Percentiles rank a stretch among this genome's conserved stretches.
Evolutionary conservation across 2,113 vertebrate genomes (phyloP).

Genomic region (Dryoscopus gambensis): DNA sequence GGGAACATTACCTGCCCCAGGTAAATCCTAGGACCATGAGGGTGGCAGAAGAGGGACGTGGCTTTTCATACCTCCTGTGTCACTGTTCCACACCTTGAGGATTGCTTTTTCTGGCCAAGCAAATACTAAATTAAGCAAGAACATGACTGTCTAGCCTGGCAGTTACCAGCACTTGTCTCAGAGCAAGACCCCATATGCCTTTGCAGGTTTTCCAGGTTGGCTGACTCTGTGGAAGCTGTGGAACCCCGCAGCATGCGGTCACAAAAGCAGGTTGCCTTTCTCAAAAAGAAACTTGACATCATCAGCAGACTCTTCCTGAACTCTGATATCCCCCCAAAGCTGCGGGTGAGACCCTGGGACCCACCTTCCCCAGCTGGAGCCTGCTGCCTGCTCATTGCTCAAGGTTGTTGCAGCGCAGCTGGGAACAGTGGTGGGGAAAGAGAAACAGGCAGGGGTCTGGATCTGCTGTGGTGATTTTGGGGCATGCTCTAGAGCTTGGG

Average conservation of each 20-base stretch:
- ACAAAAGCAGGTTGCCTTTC: conserved; percentile 37
- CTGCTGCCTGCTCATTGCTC: not conserved
- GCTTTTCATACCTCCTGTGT: not conserved
- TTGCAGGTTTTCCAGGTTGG: conserved; percentile 67
- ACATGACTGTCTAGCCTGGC: not conserved
- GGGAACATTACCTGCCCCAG: not conserved
- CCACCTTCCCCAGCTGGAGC: not conserved
- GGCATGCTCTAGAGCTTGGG: not conserved
- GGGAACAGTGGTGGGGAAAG: not conserved
- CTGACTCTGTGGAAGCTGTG: conserved; percentile 8
- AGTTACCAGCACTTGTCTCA: not conserved
- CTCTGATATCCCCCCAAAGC: conserved; percentile 56
- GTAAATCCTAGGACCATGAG: rapidly evolving
- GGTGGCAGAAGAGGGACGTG: not conserved
- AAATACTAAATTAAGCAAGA: not conserved
- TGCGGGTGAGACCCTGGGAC: conserved; percentile 57
- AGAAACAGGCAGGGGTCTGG: not conserved
- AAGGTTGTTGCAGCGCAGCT: not conserved
- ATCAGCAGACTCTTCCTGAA: conserved; percentile 69
- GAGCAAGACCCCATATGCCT: not conserved
- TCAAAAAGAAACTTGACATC: conserved; percentile 56
- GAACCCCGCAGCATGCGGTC: not conserved
- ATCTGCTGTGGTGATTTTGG: not conserved
- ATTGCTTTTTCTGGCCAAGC: not conserved
- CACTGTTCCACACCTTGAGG: not conserved